Base-by-base conservation (phyloP, 1,140 invertebrate genomes). In the Heliconius eleuchia region DNA sequence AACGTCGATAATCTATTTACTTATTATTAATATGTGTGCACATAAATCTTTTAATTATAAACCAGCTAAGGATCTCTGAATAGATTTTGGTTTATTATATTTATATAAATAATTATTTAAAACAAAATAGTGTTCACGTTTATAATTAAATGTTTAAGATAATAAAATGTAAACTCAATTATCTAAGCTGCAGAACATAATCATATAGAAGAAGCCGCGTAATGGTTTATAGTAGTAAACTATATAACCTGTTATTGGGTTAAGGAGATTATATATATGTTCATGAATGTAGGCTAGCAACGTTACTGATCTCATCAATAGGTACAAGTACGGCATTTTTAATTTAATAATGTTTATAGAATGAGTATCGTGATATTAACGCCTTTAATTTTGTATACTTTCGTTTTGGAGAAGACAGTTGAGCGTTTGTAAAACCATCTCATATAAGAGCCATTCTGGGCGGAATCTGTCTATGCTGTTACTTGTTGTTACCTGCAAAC, bases 211-310 rank as follows among this genome's bases (percentile, higher is more conserved):
- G 60, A 66, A 66, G 60, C 60, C 60, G 60, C 60, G 60, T 66
- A 66, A 66, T 66, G 60, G 60, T 66, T 66, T 66, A 66, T 66
- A 13, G 60, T 66, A 66, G 60, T 66, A 23, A 66, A 66, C 60
- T 66, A 66, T 66, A 66, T 66, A 66, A 66, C 60, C 60, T 66
- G 27, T 66, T 66, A 66, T 66, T 66, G 60, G 60, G 60, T 66
- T 66, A 66, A 66, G 23, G 60, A 27, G 60, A 66, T 66, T 66
- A 66, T 13, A 66, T 30, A 66, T 66, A 66, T 30, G 23, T 66
- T 66, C 27, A 30, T 66, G 60, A 30, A 66, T 27, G 60, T 66
- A 5, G 60, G 60, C 60, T 66, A 66, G 27, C 60, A 66, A 30
- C 60, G 27, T 13, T 66, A 30, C 23, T 66, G 60, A 66, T 66